Evolutionary conservation across 1,140 invertebrate genomes (phyloP).

Genomic region (Philaenus spumarius): DNA sequence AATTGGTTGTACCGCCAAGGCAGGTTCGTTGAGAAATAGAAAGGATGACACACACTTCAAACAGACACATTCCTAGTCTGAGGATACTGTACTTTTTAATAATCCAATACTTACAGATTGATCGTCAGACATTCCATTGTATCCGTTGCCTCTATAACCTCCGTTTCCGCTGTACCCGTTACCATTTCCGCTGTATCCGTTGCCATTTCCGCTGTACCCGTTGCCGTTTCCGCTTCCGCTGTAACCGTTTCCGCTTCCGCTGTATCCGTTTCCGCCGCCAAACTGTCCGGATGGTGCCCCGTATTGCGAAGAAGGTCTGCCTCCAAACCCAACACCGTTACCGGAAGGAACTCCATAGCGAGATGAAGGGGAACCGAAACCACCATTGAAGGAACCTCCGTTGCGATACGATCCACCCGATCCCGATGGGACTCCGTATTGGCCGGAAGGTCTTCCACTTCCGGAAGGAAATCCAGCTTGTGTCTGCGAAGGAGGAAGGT

Average conservation of each 20-base stretch:
- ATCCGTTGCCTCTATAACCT: neutral
- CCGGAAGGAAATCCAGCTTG: neutral
- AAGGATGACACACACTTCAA: too few species aligned
- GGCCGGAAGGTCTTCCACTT: too few species aligned
- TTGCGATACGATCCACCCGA: neutral
- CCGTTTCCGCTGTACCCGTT: neutral
- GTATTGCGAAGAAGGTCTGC: constrained; percentile 8
- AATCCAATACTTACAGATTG: constrained; percentile 9
- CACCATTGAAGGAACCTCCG: constrained; percentile 12
- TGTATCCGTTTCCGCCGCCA: constrained; percentile 2
- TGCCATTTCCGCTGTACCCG: constrained; percentile 10
- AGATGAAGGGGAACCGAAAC: constrained; percentile 14
- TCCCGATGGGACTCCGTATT: neutral
- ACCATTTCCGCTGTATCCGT: neutral
- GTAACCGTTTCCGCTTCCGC: neutral
- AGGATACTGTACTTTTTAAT: too few species aligned
- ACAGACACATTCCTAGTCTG: too few species aligned
- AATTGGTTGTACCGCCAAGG: too few species aligned
- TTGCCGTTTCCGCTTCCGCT: constrained; percentile 11
- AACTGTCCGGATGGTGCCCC: neutral
- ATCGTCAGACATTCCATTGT: constrained; percentile 1
- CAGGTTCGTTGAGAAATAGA: too few species aligned
- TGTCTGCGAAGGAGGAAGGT: constrained; percentile 14
- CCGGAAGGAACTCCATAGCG: constrained; percentile 20
- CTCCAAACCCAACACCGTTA: constrained; percentile 3